Evolutionary conservation across 2,888 invertebrate species (phyloP).

Genomic region (Rhyacophila evoluta): DNA sequence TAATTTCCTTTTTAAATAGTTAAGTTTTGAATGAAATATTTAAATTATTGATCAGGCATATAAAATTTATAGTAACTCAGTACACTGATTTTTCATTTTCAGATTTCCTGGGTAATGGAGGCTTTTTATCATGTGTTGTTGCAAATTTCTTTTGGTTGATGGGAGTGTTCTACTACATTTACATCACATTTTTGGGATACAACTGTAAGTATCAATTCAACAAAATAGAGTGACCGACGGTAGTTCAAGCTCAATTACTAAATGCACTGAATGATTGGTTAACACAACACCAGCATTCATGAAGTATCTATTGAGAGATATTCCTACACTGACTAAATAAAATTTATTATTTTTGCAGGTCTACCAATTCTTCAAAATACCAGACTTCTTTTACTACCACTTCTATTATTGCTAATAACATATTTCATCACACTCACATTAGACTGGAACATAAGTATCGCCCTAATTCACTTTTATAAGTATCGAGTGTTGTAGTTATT

Average conservation of each 20-base stretch:
- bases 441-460: constrained; percentile 86
- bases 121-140: constrained; percentile 84
- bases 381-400: constrained; percentile 84
- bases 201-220: constrained; percentile 85
- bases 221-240: no score
- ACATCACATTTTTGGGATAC: constrained; percentile 97
- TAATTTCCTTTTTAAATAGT: no score
- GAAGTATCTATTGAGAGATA: no score
- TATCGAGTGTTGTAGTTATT: constrained; percentile 77
- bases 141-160: constrained; percentile 96
- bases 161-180: constrained; percentile 91
- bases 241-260: no score
- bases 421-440: constrained; percentile 83
- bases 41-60: no score
- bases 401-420: constrained; percentile 79
- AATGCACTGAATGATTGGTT: no score
- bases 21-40: no score
- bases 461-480: constrained; percentile 86
- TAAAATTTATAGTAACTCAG: no score
- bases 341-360: constrained; percentile 73
- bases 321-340: no score
- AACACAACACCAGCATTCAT: no score
- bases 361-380: constrained; percentile 89
- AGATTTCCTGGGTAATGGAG: constrained; percentile 83
- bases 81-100: constrained; percentile 60